These are phyloP conservation scores for Scalopus aquaticus DNA, from an alignment of 2,113 vertebrate species.

Conservation along the genomic window DNA sequence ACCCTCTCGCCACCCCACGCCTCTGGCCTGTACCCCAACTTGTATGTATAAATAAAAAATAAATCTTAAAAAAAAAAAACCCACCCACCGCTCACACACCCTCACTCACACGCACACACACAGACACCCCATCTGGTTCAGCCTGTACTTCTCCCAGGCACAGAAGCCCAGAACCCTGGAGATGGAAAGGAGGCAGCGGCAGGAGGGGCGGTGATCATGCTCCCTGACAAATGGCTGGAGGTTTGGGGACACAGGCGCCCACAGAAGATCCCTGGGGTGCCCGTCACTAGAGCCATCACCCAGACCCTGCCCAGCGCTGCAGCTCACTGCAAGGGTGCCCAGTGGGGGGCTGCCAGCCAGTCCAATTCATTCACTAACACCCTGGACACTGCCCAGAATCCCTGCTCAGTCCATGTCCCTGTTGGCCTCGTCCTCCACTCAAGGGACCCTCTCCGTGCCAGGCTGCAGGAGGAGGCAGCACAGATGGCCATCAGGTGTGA, in stretches of 20 bases:
- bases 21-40: too few species aligned
- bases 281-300: background rate
- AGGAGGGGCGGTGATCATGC: rapidly evolving
- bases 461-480: background rate
- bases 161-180: background rate
- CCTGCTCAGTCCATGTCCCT: background rate
- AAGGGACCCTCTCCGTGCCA: background rate
- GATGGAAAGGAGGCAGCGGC: background rate
- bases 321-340: background rate
- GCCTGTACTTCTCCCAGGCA: background rate
- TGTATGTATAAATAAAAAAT: too few species aligned
- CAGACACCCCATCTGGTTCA: background rate
- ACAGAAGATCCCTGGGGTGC: background rate
- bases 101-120: rapidly evolving
- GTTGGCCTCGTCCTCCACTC: too few species aligned
- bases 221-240: background rate
- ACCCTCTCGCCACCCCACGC: too few species aligned
- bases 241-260: background rate
- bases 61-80: too few species aligned
- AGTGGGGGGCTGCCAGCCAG: background rate
- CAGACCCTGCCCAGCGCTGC: background rate
- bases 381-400: background rate
- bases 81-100: background rate
- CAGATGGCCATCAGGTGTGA: background rate
- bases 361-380: background rate